phyloP scores from a whole-genome alignment of 2,797 vertebrate species.

The Sparidentex hasta region DNA sequence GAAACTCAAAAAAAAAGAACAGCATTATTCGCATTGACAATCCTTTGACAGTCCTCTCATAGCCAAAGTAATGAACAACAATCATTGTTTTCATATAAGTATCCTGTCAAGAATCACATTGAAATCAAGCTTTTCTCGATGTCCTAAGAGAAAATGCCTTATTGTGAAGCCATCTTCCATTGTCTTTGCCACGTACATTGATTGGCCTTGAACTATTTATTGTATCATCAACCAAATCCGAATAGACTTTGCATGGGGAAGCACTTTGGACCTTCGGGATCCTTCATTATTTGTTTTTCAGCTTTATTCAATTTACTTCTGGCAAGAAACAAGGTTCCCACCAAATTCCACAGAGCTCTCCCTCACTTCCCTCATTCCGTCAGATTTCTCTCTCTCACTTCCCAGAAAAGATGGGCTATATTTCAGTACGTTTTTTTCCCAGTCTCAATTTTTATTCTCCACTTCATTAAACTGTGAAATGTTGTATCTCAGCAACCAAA shows the following conservation, averaged over 20 bases:
- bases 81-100: background rate
- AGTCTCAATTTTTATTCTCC: slow-evolving; percentile 1
- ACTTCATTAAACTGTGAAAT: slow-evolving; percentile 25
- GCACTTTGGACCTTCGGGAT: slow-evolving; percentile 42
- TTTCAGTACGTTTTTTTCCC: background rate
- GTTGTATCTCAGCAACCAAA: slow-evolving; percentile 6
- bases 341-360: slow-evolving; percentile 66
- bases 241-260: slow-evolving; percentile 39
- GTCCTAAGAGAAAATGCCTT: background rate
- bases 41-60: background rate
- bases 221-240: slow-evolving; percentile 35
- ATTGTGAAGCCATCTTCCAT: slow-evolving; percentile 1
- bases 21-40: background rate
- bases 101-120: background rate
- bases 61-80: background rate
- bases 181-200: slow-evolving; percentile 13
- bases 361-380: slow-evolving; percentile 23
- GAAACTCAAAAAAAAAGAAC: background rate
- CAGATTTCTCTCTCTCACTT: slow-evolving; percentile 26
- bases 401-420: slow-evolving; percentile 17
- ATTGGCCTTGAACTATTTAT: slow-evolving; percentile 38
- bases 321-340: slow-evolving; percentile 81
- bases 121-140: slow-evolving; percentile 1
- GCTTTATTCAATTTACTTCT: slow-evolving; percentile 75
- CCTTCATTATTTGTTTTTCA: slow-evolving; percentile 70